Evolutionary conservation across 2,113 vertebrate genomes (phyloP), one percentile per base, ranked within the genome.

Genomic region (Pheucticus melanocephalus): DNA sequence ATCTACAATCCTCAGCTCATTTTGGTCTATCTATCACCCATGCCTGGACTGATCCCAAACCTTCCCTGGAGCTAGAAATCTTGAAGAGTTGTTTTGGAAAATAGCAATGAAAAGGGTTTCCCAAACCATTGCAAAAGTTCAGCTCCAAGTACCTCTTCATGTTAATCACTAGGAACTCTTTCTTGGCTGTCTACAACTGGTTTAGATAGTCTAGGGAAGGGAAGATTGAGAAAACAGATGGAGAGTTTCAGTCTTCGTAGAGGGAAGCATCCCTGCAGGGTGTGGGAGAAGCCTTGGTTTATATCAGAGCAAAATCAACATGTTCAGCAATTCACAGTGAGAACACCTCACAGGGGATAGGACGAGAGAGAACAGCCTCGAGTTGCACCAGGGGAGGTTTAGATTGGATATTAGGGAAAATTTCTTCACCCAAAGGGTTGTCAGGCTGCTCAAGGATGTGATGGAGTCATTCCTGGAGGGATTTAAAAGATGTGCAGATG

Each of bases 361-460:
- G 19, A 16, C 0, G 1, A 40, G 45, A 59, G 16, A 24, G 22
- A 82, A 30, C 8, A 53, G 63, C 40, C 21, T 54, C 0, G 0
- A 33, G 14, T 11, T 47, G 24, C 20, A 68, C n/a, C n/a, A 35
- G 7, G 20, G 6, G 25, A 68, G 11, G 47, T 23, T 69, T 48
- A 61, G 30, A 16, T 37, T 40, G 25, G 25, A 42, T 11, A 47
- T 16, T 4, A 31, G n/a, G 47, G 8, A 31, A 66, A 47, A 61
- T 15, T 69, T 40, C 12, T 54, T 76, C 11, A 25, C 10, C 39
- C 19, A 13, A 31, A 82, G 4, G 4, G 17, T 22, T 27, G 5
- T 5, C 11, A 89, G n/a, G 53, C n/a, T 40, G 30, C n/a, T 53
- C 30, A 61, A 60, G 54, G 45, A 54, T 15, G n/a, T 40, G 61